A percentile compares a stretch with the other conserved stretches of the same genome.
These are phyloP conservation scores for Arrhamphus sclerolepis DNA, from an alignment of 2,797 vertebrate species.

Conservation along the genomic window DNA sequence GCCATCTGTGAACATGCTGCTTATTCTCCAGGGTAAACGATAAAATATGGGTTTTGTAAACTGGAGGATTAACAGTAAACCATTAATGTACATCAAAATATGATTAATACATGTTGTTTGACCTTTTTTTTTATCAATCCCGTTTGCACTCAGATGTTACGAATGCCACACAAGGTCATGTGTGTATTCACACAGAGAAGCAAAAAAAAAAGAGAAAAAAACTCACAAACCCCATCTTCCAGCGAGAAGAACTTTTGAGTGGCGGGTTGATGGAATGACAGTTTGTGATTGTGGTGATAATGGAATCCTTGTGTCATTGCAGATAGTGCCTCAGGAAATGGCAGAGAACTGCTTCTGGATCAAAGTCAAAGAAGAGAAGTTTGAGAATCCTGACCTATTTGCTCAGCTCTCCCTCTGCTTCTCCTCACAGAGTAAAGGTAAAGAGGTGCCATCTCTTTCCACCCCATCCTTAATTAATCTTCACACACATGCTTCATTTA, in stretches of 20 bases:
- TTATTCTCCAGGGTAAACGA: too few species aligned
- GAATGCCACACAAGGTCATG: slow-evolving; percentile 43
- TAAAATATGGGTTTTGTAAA: too few species aligned
- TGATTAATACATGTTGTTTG: background rate
- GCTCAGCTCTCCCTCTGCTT: slow-evolving; percentile 90
- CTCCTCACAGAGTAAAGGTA: slow-evolving; percentile 95
- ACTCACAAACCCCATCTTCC: slow-evolving; percentile 52
- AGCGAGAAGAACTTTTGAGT: slow-evolving; percentile 72
- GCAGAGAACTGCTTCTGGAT: slow-evolving; percentile 97
- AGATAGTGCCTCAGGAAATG: slow-evolving; percentile 97
- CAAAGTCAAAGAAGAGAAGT: slow-evolving; percentile 95
- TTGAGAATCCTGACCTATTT: slow-evolving; percentile 93
- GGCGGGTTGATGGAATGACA: slow-evolving; percentile 67
- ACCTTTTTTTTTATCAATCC: slow-evolving; percentile 12
- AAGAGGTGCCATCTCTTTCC: slow-evolving; percentile 56
- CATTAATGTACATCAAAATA: too few species aligned
- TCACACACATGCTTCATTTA: slow-evolving; percentile 61
- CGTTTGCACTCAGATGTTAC: slow-evolving; percentile 28
- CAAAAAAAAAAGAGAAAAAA: background rate
- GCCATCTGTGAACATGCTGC: too few species aligned
- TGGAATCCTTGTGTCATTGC: slow-evolving; percentile 81
- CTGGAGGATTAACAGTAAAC: too few species aligned
- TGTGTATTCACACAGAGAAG: slow-evolving; percentile 36
- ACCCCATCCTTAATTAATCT: slow-evolving; percentile 64
- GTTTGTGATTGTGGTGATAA: slow-evolving; percentile 77